Conservation (phyloP, 2,113 vertebrate species). For the Sorex araneus region DNA sequence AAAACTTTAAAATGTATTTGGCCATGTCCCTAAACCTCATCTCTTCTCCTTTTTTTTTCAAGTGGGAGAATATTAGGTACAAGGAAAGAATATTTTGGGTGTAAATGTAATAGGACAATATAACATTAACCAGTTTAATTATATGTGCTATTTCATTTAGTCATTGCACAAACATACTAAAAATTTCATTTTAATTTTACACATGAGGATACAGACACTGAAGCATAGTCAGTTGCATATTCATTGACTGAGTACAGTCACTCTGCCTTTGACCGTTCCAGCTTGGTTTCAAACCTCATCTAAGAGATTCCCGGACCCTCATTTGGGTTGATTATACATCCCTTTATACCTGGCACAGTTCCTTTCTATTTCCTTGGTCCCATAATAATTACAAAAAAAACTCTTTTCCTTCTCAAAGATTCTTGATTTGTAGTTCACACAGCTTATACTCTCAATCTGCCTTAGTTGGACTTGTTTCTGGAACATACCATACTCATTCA, state of each 20-base stretch:
- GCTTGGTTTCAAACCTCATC: background rate
- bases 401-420: background rate
- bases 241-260: background rate
- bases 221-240: background rate
- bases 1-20: too few relatives aligned
- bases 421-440: background rate
- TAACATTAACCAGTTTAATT: background rate
- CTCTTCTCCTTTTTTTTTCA: background rate
- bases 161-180: background rate
- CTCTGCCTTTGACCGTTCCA: background rate
- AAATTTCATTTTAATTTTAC: background rate
- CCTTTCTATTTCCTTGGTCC: background rate
- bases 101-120: background rate
- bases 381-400: background rate
- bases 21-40: background rate
- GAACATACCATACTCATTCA: background rate
- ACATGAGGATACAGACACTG: too few relatives aligned
- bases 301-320: background rate
- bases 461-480: background rate
- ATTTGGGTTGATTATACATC: background rate
- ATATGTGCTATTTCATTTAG: background rate
- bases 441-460: background rate
- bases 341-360: background rate
- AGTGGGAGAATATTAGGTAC: background rate
- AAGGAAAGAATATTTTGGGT: background rate